Evolutionary conservation across 2,888 invertebrate genomes (phyloP).

Genomic region (Matsumyia berberina): DNA sequence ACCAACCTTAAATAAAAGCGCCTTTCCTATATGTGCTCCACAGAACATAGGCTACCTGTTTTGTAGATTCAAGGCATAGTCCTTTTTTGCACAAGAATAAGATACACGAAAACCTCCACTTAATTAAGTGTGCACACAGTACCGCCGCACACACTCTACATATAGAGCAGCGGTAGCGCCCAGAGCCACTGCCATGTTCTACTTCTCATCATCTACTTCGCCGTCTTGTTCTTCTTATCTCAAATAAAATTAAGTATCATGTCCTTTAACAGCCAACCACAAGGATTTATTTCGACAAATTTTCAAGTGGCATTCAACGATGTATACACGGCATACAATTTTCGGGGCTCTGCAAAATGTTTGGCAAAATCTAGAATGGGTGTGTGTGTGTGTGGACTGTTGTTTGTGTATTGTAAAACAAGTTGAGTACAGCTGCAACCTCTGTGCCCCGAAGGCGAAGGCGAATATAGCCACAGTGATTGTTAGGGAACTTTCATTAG

Average conservation of each 20-base stretch:
- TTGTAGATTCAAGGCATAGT: constrained; percentile 26
- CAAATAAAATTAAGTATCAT: constrained; percentile 56
- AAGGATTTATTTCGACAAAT: constrained; percentile 68
- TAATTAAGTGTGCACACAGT: constrained; percentile 64
- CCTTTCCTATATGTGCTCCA: background rate
- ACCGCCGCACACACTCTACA: constrained; percentile 5
- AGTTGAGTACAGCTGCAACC: background rate
- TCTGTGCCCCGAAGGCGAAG: constrained; percentile 1
- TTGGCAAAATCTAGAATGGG: too few relatives aligned
- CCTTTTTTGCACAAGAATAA: constrained; percentile 37
- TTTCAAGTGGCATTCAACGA: constrained; percentile 49
- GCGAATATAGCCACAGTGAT: background rate
- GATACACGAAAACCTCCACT: constrained; percentile 60
- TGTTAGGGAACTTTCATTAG: constrained; percentile 40
- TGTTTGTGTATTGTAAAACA: background rate
- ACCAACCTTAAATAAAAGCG: too few relatives aligned
- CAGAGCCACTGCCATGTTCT: constrained; percentile 44
- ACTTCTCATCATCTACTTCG: constrained; percentile 24
- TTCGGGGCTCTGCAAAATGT: constrained; percentile 1
- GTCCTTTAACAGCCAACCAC: constrained; percentile 62
- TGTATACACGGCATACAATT: constrained; percentile 3
- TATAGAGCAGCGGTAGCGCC: background rate
- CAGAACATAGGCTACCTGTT: constrained; percentile 18
- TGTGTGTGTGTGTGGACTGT: background rate
- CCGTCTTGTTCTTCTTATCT: constrained; percentile 20